Conservation (phyloP, 2,113 vertebrate genomes). For the Anguilla rostrata region DNA sequence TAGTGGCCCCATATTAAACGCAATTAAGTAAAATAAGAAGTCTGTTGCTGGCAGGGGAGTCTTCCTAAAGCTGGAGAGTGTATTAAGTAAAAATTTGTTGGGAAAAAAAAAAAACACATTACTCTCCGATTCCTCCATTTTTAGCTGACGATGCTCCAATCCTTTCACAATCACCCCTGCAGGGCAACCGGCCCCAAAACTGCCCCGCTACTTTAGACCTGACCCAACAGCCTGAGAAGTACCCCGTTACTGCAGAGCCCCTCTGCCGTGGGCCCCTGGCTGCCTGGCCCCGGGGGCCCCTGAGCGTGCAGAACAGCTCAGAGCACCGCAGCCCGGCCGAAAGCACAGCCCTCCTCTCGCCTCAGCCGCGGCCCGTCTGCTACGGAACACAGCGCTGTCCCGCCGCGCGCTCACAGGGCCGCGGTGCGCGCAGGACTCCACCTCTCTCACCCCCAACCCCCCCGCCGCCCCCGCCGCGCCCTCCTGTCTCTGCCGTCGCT, state of each 20-base stretch:
- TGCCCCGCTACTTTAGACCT: not conserved
- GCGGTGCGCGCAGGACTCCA: not conserved
- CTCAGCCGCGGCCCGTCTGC: not conserved
- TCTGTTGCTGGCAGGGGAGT: not conserved
- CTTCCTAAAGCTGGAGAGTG: not conserved
- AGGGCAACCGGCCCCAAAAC: not conserved
- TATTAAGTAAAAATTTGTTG: not conserved
- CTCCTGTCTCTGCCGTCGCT: conserved; percentile 32
- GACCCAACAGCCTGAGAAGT: not conserved
- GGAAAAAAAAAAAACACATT: not conserved
- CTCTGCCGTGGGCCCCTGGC: not conserved
- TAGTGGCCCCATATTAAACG: not conserved
- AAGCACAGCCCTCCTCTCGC: not conserved
- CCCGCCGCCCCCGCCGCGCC: conserved; percentile 35
- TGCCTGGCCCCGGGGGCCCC: no score
- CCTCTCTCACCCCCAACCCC: conserved; percentile 36
- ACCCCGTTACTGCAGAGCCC: not conserved
- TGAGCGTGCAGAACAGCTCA: not conserved
- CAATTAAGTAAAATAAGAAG: not conserved
- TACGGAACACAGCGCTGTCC: not conserved
- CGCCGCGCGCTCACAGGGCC: not conserved
- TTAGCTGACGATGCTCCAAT: not conserved
- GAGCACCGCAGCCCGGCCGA: not conserved
- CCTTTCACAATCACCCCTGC: not conserved
- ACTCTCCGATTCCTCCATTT: not conserved